These are phyloP conservation scores for Cordilura impudica DNA, from an alignment of 2,888 invertebrate genomes.

Conservation along the genomic window DNA sequence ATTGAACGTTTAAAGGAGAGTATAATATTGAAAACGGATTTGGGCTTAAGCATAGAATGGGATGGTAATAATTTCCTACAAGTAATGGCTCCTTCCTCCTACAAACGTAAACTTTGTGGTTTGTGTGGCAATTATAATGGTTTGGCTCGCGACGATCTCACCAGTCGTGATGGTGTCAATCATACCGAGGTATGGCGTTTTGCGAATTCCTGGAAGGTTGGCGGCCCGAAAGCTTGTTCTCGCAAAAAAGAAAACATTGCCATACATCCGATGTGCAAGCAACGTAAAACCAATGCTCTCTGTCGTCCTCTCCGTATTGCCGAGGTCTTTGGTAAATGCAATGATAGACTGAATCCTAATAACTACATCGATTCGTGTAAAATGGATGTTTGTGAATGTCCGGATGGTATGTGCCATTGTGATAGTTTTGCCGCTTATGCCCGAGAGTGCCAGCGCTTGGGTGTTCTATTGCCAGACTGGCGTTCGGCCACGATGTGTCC, in stretches of 20 bases:
- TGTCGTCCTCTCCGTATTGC: conserved; percentile 80
- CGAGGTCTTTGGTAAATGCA: conserved; percentile 86
- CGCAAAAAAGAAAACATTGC: conserved; percentile 79
- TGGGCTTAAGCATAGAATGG: conserved; percentile 93
- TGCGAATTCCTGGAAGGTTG: conserved; percentile 94
- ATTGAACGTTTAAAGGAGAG: conserved; percentile 83
- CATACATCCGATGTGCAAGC: conserved; percentile 79
- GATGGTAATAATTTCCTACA: conserved; percentile 95
- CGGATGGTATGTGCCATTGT: conserved; percentile 89
- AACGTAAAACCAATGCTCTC: conserved; percentile 78
- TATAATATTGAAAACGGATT: conserved; percentile 83
- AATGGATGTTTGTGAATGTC: conserved; percentile 93
- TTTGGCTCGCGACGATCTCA: conserved; percentile 90
- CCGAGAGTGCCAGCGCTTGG: conserved; percentile 89
- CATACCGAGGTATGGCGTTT: conserved; percentile 84
- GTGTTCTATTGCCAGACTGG: conserved; percentile 86
- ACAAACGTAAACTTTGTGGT: conserved; percentile 89
- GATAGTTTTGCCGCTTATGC: conserved; percentile 94
- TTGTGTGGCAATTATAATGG: conserved; percentile 97
- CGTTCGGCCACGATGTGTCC: conserved; percentile 84
- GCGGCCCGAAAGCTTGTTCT: conserved; percentile 86
- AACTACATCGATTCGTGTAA: conserved; percentile 92
- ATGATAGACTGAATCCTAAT: conserved; percentile 86
- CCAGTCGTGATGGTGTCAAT: conserved; percentile 83
- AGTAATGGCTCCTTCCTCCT: conserved; percentile 86